Conservation (phyloP, 2,113 vertebrate species). For the Bothrops jararaca region DNA sequence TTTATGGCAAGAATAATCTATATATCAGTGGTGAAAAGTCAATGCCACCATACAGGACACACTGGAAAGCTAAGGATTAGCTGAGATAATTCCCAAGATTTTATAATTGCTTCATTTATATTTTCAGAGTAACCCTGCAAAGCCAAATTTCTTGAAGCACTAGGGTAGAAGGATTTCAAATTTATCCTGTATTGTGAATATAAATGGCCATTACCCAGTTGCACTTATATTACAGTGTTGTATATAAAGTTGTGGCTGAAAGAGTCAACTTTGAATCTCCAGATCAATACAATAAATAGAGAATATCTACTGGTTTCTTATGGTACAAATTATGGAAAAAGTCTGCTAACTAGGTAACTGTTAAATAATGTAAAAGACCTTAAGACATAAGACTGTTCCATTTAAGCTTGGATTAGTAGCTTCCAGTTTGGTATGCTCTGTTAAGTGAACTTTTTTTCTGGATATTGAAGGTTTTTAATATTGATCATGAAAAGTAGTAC, state of each 20-base stretch:
- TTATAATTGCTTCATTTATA: background rate
- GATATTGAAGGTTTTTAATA: background rate
- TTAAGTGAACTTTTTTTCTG: background rate
- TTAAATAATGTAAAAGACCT: background rate
- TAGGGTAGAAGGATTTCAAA: background rate
- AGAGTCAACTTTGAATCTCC: fast-evolving
- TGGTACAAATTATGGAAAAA: background rate
- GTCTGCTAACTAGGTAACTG: background rate
- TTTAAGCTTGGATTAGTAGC: background rate
- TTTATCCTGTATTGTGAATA: background rate
- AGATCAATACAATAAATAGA: background rate
- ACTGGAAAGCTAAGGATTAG: fast-evolving
- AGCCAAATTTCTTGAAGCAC: background rate
- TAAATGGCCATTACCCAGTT: fast-evolving
- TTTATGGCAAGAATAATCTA: background rate
- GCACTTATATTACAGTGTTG: background rate
- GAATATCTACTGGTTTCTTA: background rate
- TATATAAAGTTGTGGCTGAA: fast-evolving
- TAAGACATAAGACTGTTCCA: background rate
- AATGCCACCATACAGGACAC: background rate
- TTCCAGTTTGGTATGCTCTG: background rate
- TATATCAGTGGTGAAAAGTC: background rate
- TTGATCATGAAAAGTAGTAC: background rate
- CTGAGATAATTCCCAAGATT: background rate
- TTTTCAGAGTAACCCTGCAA: background rate